Conservation (phyloP, 2,888 invertebrate species). For the Latrodectus hesperus region DNA sequence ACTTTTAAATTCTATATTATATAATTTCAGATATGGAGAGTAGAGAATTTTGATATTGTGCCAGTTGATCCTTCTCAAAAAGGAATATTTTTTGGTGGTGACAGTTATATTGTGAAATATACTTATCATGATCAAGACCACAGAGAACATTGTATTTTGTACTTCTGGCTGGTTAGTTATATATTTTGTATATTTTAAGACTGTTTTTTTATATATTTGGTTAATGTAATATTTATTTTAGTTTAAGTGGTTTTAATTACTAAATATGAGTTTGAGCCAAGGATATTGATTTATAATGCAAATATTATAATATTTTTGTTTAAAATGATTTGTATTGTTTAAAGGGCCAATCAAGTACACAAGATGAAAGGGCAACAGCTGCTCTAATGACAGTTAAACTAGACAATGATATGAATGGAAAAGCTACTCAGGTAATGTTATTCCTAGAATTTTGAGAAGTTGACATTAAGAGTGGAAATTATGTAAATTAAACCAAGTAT, state of each 20-base stretch:
- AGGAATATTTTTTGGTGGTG: conserved; percentile 80
- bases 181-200: not conserved
- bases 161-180: conserved; percentile 81
- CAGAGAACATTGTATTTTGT: conserved; percentile 79
- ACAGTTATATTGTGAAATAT: conserved; percentile 83
- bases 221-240: not conserved
- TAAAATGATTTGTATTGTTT: conserved; percentile 24
- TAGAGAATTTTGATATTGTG: conserved; percentile 78
- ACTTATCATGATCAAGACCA: conserved; percentile 77
- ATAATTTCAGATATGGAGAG: conserved; percentile 75
- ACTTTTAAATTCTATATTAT: no score
- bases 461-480: not conserved
- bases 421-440: conserved; percentile 54
- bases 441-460: not conserved
- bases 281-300: no score
- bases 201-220: not conserved
- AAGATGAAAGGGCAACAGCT: conserved; percentile 78
- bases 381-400: conserved; percentile 77
- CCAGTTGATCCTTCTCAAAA: conserved; percentile 76
- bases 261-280: no score
- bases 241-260: no score
- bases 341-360: conserved; percentile 77
- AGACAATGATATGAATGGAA: conserved; percentile 74
- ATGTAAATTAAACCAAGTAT: not conserved
- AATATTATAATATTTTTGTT: not conserved